Evolutionary conservation across 2,888 invertebrate species (phyloP).

Genomic region (Ophion costatus): DNA sequence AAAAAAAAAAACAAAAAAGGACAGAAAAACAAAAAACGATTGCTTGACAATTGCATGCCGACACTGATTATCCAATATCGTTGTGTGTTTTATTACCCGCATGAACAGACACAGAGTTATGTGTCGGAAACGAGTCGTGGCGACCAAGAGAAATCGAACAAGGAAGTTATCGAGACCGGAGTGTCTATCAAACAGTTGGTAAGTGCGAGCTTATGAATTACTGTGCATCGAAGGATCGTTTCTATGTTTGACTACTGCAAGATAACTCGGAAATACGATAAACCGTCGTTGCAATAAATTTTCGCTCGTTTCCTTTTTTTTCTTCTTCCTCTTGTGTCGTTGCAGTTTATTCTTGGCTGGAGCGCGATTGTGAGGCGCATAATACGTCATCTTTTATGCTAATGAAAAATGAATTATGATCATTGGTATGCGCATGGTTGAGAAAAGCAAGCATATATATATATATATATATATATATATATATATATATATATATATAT

Average conservation of each 20-base stretch:
- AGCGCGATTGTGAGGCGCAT: constrained; percentile 8
- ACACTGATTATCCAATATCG: constrained; percentile 63
- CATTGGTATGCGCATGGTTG: constrained; percentile 22
- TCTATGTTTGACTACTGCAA: constrained; percentile 1
- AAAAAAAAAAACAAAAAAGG: neutral
- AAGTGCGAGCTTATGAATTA: constrained; percentile 74
- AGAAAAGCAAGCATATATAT: constrained; percentile 22
- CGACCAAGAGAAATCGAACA: constrained; percentile 80
- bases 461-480: no score
- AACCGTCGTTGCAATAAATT: neutral
- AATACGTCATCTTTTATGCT: constrained; percentile 1
- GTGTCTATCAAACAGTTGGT: constrained; percentile 85
- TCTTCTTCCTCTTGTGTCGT: neutral
- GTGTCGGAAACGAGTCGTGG: constrained; percentile 81
- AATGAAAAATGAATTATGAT: constrained; percentile 31
- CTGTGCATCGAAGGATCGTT: constrained; percentile 7
- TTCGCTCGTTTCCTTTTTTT: neutral
- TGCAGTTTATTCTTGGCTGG: constrained; percentile 5
- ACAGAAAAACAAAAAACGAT: constrained; percentile 15
- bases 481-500: no score
- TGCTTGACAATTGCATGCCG: constrained; percentile 55
- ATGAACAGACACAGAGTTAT: constrained; percentile 82
- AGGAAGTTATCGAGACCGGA: constrained; percentile 83
- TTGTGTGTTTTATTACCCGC: constrained; percentile 74
- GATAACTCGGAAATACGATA: constrained; percentile 16